These are phyloP conservation scores for Platypus cylindrus DNA, from an alignment of 2,888 invertebrate species.

Conservation along the genomic window DNA sequence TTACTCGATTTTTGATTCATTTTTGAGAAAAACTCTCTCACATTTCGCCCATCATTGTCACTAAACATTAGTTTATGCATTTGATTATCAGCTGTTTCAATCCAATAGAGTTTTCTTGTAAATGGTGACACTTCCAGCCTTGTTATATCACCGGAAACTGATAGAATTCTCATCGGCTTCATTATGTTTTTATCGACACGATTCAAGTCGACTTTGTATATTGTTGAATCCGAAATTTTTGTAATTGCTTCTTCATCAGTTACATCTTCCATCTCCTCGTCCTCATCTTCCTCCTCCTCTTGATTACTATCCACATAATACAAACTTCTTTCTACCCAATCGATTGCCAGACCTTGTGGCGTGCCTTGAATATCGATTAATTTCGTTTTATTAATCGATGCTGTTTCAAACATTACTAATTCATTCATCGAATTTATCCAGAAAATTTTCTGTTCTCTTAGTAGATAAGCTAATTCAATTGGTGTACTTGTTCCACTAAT, in stretches of 20 bases:
- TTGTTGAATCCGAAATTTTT: conserved; percentile 36
- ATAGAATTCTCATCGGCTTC: conserved; percentile 40
- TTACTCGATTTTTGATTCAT: conserved; percentile 11
- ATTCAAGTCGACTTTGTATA: conserved; percentile 56
- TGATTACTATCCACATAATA: conserved; percentile 59
- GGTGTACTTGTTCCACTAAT: conserved; percentile 54
- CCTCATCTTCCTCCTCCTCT: too few species aligned
- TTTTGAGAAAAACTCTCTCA: conserved; percentile 43
- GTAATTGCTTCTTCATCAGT: too few species aligned
- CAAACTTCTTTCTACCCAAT: conserved; percentile 77
- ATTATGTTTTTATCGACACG: conserved; percentile 43
- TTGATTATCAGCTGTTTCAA: conserved; percentile 50
- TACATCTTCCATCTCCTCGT: too few species aligned
- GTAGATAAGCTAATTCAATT: conserved; percentile 53
- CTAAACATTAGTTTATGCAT: conserved; percentile 51
- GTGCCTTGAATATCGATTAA: conserved; percentile 45
- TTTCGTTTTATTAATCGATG: conserved; percentile 42
- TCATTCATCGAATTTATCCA: conserved; percentile 74
- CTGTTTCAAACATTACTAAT: conserved; percentile 48
- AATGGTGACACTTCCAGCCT: conserved; percentile 65
- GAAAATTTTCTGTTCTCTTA: conserved; percentile 60
- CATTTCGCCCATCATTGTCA: conserved; percentile 42
- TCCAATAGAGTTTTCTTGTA: conserved; percentile 63
- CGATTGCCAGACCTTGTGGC: conserved; percentile 58
- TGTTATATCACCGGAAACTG: conserved; percentile 44